These are phyloP conservation scores for Oostethus manadensis DNA, from an alignment of 2,113 vertebrate genomes.

Conservation along the genomic window DNA sequence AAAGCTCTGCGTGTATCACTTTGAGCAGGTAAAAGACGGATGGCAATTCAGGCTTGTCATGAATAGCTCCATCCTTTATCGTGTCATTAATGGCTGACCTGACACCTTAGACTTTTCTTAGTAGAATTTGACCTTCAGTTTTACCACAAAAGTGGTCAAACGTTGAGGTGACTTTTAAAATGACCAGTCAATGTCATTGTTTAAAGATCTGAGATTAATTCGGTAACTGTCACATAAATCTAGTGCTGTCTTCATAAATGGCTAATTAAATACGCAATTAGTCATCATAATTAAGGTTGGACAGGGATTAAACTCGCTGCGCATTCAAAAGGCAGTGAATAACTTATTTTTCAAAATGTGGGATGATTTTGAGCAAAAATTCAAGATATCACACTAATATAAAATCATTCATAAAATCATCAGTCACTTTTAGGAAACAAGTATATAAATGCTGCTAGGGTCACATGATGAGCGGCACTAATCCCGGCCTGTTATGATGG, in stretches of 20 bases:
- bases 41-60: conserved; percentile 40
- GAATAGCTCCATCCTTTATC: conserved; percentile 24
- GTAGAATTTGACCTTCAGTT: conserved; percentile 54
- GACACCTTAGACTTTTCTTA: conserved; percentile 28
- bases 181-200: conserved; percentile 9
- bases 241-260: background rate
- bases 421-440: too few relatives aligned
- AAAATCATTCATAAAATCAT: too few relatives aligned
- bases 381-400: too few relatives aligned
- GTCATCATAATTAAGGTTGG: too few relatives aligned
- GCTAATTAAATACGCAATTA: too few relatives aligned
- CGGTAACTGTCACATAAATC: background rate
- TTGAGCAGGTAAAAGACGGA: conserved; percentile 8
- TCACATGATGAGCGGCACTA: too few relatives aligned
- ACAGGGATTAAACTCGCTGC: too few relatives aligned
- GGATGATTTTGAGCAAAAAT: too few relatives aligned
- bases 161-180: conserved; percentile 38
- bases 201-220: conserved; percentile 11
- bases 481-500: too few relatives aligned
- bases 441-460: too few relatives aligned
- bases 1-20: conserved; percentile 26
- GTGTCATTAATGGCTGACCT: conserved; percentile 48
- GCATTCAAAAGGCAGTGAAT: too few relatives aligned
- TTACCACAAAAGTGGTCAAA: conserved; percentile 43
- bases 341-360: too few relatives aligned